Conservation (phyloP, 2,888 invertebrate species). For the Pseudococcus jackbeardsleyi region DNA sequence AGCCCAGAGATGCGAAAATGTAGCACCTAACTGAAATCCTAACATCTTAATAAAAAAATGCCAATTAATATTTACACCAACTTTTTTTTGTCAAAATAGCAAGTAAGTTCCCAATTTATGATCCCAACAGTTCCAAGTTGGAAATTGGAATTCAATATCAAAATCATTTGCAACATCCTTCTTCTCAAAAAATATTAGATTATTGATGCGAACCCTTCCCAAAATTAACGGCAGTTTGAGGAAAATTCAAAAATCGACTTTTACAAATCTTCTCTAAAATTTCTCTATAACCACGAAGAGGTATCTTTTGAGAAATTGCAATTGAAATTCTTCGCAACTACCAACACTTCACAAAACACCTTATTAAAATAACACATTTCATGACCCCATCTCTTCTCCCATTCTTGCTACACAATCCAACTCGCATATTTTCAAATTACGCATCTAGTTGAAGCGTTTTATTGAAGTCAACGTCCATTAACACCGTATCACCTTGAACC, state of each 20-base stretch:
- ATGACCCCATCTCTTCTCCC: not conserved
- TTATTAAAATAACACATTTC: not conserved
- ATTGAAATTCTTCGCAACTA: not conserved
- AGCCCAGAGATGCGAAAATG: no score
- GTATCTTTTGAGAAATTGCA: not conserved
- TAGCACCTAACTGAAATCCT: no score
- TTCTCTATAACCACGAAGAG: not conserved
- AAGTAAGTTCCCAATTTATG: no score
- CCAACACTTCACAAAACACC: not conserved
- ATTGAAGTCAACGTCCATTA: not conserved
- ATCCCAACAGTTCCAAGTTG: no score
- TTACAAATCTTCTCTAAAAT: not conserved
- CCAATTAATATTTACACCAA: no score
- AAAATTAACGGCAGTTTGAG: not conserved
- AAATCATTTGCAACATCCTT: no score
- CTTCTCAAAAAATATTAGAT: no score
- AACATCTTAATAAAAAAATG: no score
- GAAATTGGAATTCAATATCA: no score
- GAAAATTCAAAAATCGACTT: not conserved
- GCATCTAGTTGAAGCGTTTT: not conserved
- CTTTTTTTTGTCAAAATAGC: no score
- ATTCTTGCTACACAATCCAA: not conserved
- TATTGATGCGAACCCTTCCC: not conserved
- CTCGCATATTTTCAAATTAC: not conserved
- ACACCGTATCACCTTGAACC: slow-evolving; percentile 27